Base-by-base conservation (phyloP, 2,113 vertebrate species). In the Melanotaenia duboulayi region DNA sequence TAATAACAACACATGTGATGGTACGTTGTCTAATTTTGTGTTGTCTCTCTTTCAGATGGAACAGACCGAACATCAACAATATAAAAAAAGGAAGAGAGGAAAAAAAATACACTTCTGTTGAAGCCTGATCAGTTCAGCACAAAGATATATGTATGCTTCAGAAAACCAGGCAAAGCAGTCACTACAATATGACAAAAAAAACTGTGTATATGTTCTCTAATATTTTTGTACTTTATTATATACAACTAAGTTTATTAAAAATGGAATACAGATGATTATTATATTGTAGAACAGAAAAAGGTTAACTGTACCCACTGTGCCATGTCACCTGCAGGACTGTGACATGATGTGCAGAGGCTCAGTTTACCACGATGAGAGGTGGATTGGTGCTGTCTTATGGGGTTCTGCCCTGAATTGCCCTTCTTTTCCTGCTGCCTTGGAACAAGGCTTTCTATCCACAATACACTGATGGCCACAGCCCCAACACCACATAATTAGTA, bases 141-240 rank as follows among this genome's bases (percentile, higher is more conserved):
- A 92, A 90, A 90, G 89, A 89, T 91, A 83, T 82, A 84, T 65
- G 80, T 88, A 92, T 85, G 89, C 88, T 92, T 87, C 75, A 89
- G 78, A 84, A 85, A 88, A 89, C 78, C 87, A 88, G 83, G 87
- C 87, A 83, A 88, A 89, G 87, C 85, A 87, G 92, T 95, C 96
- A 96, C 95, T 95, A 94, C 95, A 91, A 87, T 91, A 91, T 89
- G 87, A 92, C 85, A 91, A 85, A 90, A 28, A 85, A 92, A 93
- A 93, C 92, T 92, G 90, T 94, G 94, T 95, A 96, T 94, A 95
- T 93, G 94, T 95, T 95, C 92, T 94, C 93, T 94, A 94, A 96
- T 96, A 96, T 96, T 97, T 96, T 95, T 96, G 94, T 96, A 95
- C 93, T 95, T 95, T 96, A 94, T 95, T 93, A 95, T 93, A 95